Base-by-base conservation (phyloP, 1,140 invertebrate species). In the Zophobas morio region DNA sequence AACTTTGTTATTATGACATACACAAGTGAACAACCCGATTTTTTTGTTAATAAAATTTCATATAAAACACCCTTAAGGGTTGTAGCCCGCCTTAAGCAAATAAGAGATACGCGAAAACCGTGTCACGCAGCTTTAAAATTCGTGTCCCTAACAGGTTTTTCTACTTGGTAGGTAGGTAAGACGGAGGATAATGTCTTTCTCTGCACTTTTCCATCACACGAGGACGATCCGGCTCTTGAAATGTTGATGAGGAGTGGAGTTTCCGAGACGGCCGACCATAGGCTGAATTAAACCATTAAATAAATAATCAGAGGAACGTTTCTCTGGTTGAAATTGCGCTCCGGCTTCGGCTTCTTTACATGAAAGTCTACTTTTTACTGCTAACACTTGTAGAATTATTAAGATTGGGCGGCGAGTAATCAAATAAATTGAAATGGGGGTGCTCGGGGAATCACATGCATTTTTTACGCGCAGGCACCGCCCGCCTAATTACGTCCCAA, bases 211-310 rank as follows among this genome's bases (percentile, higher is more conserved):
- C 75, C 51, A 72, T 72, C 75, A 60, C 70, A 77, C 54, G 66
- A 53, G n/a, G 66, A 51, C 66, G n/a, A 76, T 70, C 39, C 51
- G 36, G 37, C 66, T 78, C 60, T 66, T 78, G 60, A 78, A 78
- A 78, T 78, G 72, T 78, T 78, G 63, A 78, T 78, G 77, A 75
- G 73, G n/a, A 0, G 57, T 34, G 56, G 36, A 70, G 37, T 8
- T 60, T 76, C 66, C 66, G 34, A 74, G 66, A 63, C 53, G 54
- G 35, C 70, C 56, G 39, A 39, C 60, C 70, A 74, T 73, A 72
- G 70, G 70, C 74, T 47, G 78, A 76, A 79, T 79, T 79, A 79
- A 76, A 79, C 78, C 46, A 53, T 66, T 79, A 76, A 79, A 79
- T 79, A 79, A 79, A 66, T 79, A 73, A 79, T 72, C 39, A 76